Evolutionary conservation across 2,888 invertebrate species (phyloP).

Genomic region (Mythimna ferrago): DNA sequence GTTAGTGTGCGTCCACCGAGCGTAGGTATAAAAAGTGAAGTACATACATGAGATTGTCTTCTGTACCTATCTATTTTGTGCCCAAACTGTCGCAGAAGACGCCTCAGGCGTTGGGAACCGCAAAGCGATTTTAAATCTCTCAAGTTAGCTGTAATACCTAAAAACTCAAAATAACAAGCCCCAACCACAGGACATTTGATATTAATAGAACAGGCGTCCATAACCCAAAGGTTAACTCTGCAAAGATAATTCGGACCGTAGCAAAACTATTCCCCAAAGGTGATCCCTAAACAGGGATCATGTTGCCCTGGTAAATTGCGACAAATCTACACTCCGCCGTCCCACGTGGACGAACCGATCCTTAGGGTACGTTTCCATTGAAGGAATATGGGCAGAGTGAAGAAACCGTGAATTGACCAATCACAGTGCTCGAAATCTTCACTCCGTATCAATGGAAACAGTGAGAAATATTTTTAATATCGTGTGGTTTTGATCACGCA

Average conservation of each 20-base stretch:
- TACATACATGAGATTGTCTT: too few species aligned
- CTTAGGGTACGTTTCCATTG: not conserved
- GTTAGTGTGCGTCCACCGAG: too few species aligned
- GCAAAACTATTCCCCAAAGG: constrained; percentile 23
- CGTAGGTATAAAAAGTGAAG: too few species aligned
- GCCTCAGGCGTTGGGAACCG: too few species aligned
- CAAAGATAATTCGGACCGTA: constrained; percentile 21
- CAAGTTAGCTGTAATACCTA: not conserved
- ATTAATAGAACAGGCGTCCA: constrained; percentile 3
- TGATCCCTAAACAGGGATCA: constrained; percentile 32
- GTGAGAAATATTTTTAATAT: too few species aligned
- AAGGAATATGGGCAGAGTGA: not conserved
- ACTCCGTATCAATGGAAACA: too few species aligned
- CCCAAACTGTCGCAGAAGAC: too few species aligned
- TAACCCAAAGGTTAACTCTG: not conserved
- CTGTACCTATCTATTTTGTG: too few species aligned
- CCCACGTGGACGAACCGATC: constrained; percentile 33
- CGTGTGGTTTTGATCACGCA: too few species aligned
- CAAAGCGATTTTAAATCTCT: too few species aligned
- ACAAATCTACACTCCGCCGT: constrained; percentile 18
- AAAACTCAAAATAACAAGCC: not conserved
- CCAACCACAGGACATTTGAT: not conserved
- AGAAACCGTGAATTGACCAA: too few species aligned
- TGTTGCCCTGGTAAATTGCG: constrained; percentile 26
- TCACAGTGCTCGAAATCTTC: too few species aligned